Percentiles rank a stretch among this genome's conserved stretches.
These are phyloP conservation scores for Eublepharis macularius DNA, from an alignment of 2,113 vertebrate genomes.

Conservation along the genomic window DNA sequence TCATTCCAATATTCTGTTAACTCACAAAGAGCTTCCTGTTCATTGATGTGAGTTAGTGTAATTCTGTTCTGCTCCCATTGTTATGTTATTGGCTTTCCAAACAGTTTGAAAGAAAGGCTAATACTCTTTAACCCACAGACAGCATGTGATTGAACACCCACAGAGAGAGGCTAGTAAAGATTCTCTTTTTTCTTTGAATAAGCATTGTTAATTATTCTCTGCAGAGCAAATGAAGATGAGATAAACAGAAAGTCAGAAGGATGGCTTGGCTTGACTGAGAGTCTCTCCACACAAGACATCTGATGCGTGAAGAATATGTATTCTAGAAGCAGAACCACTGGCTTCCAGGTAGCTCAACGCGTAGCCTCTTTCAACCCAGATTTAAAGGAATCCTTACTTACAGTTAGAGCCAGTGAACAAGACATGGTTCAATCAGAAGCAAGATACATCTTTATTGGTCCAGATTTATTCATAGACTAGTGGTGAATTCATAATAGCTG, in stretches of 20 bases:
- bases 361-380: too few relatives aligned
- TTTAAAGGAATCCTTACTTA: too few relatives aligned
- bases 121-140: background rate
- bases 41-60: background rate
- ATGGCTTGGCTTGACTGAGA: background rate
- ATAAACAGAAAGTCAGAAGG: background rate
- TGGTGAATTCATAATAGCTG: too few relatives aligned
- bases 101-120: background rate
- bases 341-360: too few relatives aligned
- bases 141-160: background rate
- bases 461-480: too few relatives aligned
- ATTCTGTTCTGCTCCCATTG: conserved; percentile 11
- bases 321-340: too few relatives aligned
- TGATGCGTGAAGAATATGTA: too few relatives aligned
- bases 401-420: too few relatives aligned
- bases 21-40: conserved; percentile 5
- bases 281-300: too few relatives aligned
- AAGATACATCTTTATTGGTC: too few relatives aligned
- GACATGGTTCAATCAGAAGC: too few relatives aligned
- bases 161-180: background rate
- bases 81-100: conserved; percentile 21
- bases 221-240: background rate
- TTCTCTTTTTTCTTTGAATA: conserved; percentile 14
- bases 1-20: background rate
- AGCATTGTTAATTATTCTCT: conserved; percentile 4